phyloP scores from a whole-genome alignment of 2,888 invertebrate species.

The Dicranocentrus wangi region DNA sequence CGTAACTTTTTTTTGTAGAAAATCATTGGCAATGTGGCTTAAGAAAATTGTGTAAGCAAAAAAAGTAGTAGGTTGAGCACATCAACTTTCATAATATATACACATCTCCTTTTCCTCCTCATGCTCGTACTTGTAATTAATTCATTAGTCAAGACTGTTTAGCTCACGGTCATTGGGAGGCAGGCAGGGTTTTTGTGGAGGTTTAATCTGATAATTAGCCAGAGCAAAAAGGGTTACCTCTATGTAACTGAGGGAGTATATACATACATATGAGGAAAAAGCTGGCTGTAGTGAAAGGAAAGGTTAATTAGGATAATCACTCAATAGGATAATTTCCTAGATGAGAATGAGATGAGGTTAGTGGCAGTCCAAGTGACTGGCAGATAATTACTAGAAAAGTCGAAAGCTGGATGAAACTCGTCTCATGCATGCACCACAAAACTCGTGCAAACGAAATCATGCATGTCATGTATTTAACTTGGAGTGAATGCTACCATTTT shows the following conservation, averaged over 20 bases:
- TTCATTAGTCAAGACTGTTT: too few species aligned
- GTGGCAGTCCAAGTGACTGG: slow-evolving; percentile 43
- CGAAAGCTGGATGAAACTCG: slow-evolving; percentile 43
- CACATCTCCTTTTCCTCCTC: too few species aligned
- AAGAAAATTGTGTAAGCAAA: too few species aligned
- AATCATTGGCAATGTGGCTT: too few species aligned
- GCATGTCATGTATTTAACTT: slow-evolving; percentile 33
- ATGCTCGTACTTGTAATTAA: too few species aligned
- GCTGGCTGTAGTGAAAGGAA: slow-evolving; percentile 5
- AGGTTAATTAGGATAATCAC: slow-evolving; percentile 61
- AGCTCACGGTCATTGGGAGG: too few species aligned
- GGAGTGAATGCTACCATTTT: slow-evolving; percentile 37
- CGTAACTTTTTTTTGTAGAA: too few species aligned
- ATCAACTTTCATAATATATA: too few species aligned
- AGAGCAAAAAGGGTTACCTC: not conserved
- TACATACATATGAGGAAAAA: not conserved
- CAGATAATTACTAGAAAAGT: slow-evolving; percentile 42
- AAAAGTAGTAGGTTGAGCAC: too few species aligned
- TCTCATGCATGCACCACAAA: slow-evolving; percentile 51
- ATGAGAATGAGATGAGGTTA: slow-evolving; percentile 56
- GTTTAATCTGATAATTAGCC: not conserved
- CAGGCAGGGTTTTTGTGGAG: too few species aligned
- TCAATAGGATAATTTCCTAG: slow-evolving; percentile 55
- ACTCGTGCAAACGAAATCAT: slow-evolving; percentile 53
- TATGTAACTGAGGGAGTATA: slow-evolving; percentile 10